phyloP scores from a whole-genome alignment of 1,140 invertebrate genomes.

The Myzus persicae region DNA sequence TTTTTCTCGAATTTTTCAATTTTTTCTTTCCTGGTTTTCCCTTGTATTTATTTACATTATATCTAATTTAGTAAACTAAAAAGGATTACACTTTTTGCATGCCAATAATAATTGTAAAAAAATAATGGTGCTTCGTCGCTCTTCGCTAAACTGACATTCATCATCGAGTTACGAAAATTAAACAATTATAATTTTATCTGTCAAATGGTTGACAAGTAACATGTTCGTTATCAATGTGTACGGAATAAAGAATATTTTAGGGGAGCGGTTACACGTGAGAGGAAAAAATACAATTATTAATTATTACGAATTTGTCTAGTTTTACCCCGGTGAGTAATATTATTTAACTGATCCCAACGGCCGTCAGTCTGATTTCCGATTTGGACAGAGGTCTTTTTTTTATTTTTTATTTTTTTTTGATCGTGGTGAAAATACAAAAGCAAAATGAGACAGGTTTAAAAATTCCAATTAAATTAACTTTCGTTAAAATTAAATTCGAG shows the following conservation, averaged over 20 bases:
- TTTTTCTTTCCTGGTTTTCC: not conserved
- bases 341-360: constrained; percentile 11
- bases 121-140: not conserved
- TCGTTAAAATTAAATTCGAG: not conserved
- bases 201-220: constrained; percentile 46
- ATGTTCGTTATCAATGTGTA: constrained; percentile 33
- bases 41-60: not conserved
- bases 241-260: constrained; percentile 16
- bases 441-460: not conserved
- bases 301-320: not conserved
- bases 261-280: not conserved
- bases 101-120: not conserved
- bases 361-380: constrained; percentile 22
- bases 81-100: not conserved
- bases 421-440: not conserved
- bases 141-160: not conserved
- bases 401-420: constrained; percentile 14
- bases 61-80: not conserved
- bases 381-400: constrained; percentile 3
- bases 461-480: constrained; percentile 40
- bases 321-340: constrained; percentile 4
- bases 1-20: too few species aligned
- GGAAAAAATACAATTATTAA: constrained; percentile 23
- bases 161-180: not conserved
- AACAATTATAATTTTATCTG: constrained; percentile 18